Conservation (phyloP, 2,113 vertebrate species). For the Semnornis frantzii region DNA sequence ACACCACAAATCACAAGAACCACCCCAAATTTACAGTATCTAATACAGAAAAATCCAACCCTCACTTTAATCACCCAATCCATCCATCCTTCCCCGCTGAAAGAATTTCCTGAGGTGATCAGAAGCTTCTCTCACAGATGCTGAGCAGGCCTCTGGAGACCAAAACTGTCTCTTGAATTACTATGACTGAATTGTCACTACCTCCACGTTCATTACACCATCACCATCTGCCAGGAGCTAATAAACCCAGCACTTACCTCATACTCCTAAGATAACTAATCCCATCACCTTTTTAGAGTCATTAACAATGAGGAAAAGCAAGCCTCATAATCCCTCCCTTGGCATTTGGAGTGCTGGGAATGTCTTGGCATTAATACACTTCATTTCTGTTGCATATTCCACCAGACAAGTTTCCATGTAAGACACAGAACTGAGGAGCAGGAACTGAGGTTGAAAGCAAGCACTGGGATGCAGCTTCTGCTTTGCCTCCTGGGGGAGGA, state of each 20-base stretch:
- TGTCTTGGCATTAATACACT: not conserved
- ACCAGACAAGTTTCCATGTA: not conserved
- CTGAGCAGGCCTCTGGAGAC: not conserved
- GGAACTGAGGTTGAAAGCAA: not conserved
- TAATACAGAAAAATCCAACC: not conserved
- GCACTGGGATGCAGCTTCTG: not conserved
- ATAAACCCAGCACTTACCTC: slow-evolving; percentile 20
- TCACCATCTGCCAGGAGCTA: slow-evolving; percentile 37
- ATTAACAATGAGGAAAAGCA: not conserved
- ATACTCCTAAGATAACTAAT: slow-evolving; percentile 22
- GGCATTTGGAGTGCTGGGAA: not conserved
- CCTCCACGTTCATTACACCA: slow-evolving; percentile 28
- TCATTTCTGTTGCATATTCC: not conserved
- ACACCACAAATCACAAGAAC: not conserved
- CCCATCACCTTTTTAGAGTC: slow-evolving; percentile 28
- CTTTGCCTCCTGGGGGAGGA: not conserved
- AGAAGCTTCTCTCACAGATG: not conserved
- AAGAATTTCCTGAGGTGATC: not conserved
- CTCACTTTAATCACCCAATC: not conserved
- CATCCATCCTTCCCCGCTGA: not conserved
- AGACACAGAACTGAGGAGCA: not conserved
- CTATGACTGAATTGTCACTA: not conserved
- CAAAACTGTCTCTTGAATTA: not conserved
- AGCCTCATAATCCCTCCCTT: not conserved
- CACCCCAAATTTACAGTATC: not conserved